Percentiles rank a stretch among this genome's conserved stretches.
phyloP scores from a whole-genome alignment of 1,140 invertebrate genomes.

The Nephotettix cincticeps region DNA sequence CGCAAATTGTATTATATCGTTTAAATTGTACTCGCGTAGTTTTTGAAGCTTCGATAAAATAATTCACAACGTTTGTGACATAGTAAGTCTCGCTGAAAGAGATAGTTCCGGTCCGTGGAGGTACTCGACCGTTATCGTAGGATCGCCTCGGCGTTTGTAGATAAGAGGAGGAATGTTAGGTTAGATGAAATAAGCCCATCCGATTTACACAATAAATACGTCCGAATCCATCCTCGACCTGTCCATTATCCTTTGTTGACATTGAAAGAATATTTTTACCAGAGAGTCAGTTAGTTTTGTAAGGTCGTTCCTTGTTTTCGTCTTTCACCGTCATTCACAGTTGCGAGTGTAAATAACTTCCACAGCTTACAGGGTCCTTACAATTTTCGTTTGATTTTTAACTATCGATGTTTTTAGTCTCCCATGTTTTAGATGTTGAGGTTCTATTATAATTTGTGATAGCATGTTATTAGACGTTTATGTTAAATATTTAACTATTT shows the following conservation, averaged over 20 bases:
- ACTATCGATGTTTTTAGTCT: not conserved
- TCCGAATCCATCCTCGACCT: not conserved
- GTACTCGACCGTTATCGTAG: not conserved
- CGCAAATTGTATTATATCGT: conserved; percentile 3
- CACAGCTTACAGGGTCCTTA: not conserved
- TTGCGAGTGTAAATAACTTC: too few species aligned
- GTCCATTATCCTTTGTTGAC: too few species aligned
- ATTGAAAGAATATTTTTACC: too few species aligned
- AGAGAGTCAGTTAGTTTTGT: too few species aligned
- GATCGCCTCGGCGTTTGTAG: not conserved
- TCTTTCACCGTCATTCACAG: too few species aligned
- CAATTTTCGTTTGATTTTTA: not conserved
- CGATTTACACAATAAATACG: conserved; percentile 13
- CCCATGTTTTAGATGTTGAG: not conserved
- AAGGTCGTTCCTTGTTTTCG: too few species aligned
- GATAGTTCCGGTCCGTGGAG: too few species aligned
- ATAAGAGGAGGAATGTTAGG: not conserved
- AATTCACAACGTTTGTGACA: conserved; percentile 16
- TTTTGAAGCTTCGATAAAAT: conserved; percentile 5
- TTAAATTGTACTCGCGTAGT: conserved; percentile 9
- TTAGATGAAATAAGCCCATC: conserved; percentile 11
- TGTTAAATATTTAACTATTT: not conserved
- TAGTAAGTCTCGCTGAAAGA: not conserved
- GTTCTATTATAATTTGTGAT: not conserved
- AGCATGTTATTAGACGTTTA: not conserved